Evolutionary conservation across 2,888 invertebrate species (phyloP).

Genomic region (Dusona sp.): DNA sequence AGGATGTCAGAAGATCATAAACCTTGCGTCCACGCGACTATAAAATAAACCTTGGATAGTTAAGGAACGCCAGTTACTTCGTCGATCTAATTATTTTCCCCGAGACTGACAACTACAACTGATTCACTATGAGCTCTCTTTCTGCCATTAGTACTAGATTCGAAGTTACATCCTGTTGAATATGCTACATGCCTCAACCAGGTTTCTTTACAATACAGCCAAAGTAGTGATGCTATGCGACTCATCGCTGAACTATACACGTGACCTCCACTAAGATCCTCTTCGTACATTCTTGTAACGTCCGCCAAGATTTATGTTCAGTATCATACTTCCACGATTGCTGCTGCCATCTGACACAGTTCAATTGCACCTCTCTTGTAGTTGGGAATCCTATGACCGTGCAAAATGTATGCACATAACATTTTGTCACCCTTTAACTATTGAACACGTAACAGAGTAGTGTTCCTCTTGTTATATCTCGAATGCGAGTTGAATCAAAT

Average conservation of each 20-base stretch:
- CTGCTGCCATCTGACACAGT: background rate
- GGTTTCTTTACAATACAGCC: constrained; percentile 10
- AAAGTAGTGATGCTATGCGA: constrained; percentile 30
- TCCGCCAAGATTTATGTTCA: constrained; percentile 52
- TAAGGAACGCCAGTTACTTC: background rate
- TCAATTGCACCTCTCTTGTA: constrained; percentile 25
- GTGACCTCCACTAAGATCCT: constrained; percentile 59
- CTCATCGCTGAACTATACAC: constrained; percentile 49
- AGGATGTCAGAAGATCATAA: background rate
- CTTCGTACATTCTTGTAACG: constrained; percentile 36
- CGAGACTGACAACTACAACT: too few species aligned
- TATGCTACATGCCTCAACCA: background rate
- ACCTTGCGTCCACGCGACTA: background rate
- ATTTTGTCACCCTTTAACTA: constrained; percentile 1
- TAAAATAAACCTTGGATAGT: background rate
- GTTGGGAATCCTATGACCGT: background rate
- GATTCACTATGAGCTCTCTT: background rate
- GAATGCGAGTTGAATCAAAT: background rate
- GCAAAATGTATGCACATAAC: background rate
- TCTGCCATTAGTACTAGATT: constrained; percentile 12
- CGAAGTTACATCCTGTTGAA: constrained; percentile 42
- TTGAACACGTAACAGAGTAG: background rate
- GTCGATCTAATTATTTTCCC: background rate
- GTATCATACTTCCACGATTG: constrained; percentile 55
- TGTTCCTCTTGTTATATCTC: background rate